phyloP scores from a whole-genome alignment of 1,140 invertebrate species.

The Temnothorax curvispinosus region DNA sequence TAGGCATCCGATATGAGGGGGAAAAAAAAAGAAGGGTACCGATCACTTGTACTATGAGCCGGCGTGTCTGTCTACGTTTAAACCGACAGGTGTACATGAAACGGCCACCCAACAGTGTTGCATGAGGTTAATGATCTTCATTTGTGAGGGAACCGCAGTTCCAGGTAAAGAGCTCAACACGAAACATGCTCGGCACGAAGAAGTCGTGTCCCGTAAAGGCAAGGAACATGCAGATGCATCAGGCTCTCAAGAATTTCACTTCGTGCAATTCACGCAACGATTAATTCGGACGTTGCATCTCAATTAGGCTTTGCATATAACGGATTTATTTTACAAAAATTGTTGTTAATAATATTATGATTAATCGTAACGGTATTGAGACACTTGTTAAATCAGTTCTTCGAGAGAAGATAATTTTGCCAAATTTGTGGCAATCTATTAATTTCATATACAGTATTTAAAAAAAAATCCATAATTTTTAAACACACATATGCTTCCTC shows the following conservation, averaged over 20 bases:
- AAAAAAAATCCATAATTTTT: not conserved
- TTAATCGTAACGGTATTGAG: not conserved
- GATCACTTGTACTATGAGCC: slow-evolving; percentile 45
- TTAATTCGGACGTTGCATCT: slow-evolving; percentile 36
- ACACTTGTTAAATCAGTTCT: not conserved
- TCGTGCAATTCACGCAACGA: slow-evolving; percentile 17
- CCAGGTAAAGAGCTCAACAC: slow-evolving; percentile 59
- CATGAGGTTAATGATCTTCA: slow-evolving; percentile 62
- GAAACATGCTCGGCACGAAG: slow-evolving; percentile 48
- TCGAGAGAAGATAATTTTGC: not conserved
- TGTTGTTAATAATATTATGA: not conserved
- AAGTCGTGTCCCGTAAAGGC: slow-evolving; percentile 35
- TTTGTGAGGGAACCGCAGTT: slow-evolving; percentile 50
- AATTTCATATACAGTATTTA: not conserved
- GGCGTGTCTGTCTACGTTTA: slow-evolving; percentile 42
- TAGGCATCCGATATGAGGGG: not conserved
- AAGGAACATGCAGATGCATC: slow-evolving; percentile 22
- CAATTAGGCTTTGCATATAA: not conserved
- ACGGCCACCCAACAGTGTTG: slow-evolving; percentile 52
- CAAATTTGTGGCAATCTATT: not conserved
- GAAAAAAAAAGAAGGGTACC: not conserved
- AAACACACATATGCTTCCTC: not conserved
- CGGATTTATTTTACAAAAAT: not conserved
- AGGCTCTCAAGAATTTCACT: slow-evolving; percentile 21
- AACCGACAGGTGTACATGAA: slow-evolving; percentile 58